phyloP scores from a whole-genome alignment of 2,888 invertebrate species.

The Leucoptera coffeella region DNA sequence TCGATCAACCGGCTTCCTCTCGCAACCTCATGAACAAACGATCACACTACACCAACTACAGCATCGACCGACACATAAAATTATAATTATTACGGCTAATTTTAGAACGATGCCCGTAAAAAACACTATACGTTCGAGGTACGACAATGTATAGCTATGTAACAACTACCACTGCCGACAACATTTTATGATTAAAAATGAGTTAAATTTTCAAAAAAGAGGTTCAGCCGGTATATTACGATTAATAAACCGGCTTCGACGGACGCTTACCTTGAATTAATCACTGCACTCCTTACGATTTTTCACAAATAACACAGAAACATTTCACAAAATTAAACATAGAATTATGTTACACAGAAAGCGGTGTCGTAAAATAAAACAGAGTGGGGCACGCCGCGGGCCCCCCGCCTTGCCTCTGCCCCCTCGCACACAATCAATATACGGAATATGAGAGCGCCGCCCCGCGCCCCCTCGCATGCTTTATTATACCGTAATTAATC shows the following conservation, averaged over 20 bases:
- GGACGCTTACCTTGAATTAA: slow-evolving; percentile 44
- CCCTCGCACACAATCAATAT: slow-evolving; percentile 55
- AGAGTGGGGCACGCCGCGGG: slow-evolving; percentile 55
- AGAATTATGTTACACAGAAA: slow-evolving; percentile 54
- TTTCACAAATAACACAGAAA: slow-evolving; percentile 50
- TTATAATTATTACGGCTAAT: slow-evolving; percentile 55
- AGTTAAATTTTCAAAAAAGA: no score
- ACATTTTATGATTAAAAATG: slow-evolving; percentile 46
- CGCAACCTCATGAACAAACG: no score
- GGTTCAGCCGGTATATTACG: no score
- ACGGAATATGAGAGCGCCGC: slow-evolving; percentile 54
- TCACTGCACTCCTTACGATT: slow-evolving; percentile 39
- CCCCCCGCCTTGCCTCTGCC: slow-evolving; percentile 45
- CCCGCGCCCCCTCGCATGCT: slow-evolving; percentile 48
- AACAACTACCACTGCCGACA: slow-evolving; percentile 37
- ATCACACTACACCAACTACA: slow-evolving; percentile 44
- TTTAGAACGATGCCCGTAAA: slow-evolving; percentile 55
- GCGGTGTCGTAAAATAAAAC: slow-evolving; percentile 48
- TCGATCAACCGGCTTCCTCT: no score
- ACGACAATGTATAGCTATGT: slow-evolving; percentile 49
- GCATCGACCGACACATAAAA: slow-evolving; percentile 51
- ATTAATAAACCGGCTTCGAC: slow-evolving; percentile 21
- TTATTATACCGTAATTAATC: slow-evolving; percentile 53
- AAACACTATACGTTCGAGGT: slow-evolving; percentile 55
- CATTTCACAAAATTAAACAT: slow-evolving; percentile 49